Conservation (phyloP, 2,888 invertebrate species). For the Caenorhabditis uteleia region DNA sequence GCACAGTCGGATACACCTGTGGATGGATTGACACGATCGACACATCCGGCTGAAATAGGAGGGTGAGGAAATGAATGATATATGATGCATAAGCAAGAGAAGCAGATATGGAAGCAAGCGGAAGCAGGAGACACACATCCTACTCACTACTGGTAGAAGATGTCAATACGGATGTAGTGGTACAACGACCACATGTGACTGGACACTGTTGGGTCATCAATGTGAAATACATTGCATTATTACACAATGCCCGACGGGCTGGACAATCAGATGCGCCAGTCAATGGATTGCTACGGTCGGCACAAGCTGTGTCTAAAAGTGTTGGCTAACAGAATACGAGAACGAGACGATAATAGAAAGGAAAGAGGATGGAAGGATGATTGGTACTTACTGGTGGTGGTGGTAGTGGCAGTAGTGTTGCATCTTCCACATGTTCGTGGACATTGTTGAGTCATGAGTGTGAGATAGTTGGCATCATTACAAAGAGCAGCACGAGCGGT, state of each 20-base stretch:
- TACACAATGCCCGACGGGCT: no score
- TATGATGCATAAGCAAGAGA: neutral
- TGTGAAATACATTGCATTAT: no score
- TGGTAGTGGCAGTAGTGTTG: constrained; percentile 19
- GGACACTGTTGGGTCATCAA: no score
- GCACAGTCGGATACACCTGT: constrained; percentile 46
- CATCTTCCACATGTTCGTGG: no score
- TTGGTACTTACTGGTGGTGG: constrained; percentile 16
- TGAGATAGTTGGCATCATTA: no score
- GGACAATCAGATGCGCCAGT: no score
- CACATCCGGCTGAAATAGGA: constrained; percentile 12
- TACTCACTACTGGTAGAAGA: no score
- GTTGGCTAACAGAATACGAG: constrained; percentile 1
- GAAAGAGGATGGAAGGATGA: neutral
- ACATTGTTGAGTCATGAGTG: no score
- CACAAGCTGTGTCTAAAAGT: constrained; percentile 28
- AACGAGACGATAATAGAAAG: neutral
- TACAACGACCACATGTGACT: no score
- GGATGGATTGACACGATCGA: constrained; percentile 31
- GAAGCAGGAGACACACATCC: neutral
- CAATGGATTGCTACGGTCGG: no score
- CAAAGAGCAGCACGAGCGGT: no score
- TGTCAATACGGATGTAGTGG: no score
- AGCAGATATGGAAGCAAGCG: constrained; percentile 1
- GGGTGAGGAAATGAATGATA: neutral